Evolutionary conservation across 2,113 vertebrate species (phyloP).

Genomic region (Sclerurus mexicanus): DNA sequence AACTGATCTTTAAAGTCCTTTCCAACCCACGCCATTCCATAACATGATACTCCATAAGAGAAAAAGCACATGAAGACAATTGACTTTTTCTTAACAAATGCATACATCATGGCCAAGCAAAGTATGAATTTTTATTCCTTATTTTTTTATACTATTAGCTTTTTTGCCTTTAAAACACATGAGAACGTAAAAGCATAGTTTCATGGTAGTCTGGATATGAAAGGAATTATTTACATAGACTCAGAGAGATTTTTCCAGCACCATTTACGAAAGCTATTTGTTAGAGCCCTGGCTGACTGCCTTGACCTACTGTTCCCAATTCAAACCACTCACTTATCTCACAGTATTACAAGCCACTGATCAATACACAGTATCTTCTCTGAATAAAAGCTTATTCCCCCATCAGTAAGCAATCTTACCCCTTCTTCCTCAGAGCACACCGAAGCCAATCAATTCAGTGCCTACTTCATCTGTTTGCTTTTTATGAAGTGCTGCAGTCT

Average conservation of each 20-base stretch:
- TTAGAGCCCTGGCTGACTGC: background rate
- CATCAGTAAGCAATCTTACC: background rate
- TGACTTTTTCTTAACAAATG: background rate
- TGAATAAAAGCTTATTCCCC: background rate
- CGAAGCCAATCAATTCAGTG: background rate
- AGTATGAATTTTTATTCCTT: background rate
- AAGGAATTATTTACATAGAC: background rate
- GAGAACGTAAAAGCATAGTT: background rate
- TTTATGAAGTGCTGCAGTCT: background rate
- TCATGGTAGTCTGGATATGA: background rate
- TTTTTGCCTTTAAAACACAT: background rate
- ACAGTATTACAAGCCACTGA: background rate
- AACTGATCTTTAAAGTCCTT: background rate
- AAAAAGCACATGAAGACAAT: background rate
- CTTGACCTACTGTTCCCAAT: background rate
- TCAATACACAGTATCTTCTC: background rate
- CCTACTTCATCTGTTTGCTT: background rate
- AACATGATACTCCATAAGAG: background rate
- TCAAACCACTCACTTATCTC: background rate
- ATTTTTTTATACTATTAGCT: background rate
- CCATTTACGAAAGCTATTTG: background rate
- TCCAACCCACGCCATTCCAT: background rate
- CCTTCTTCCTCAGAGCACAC: no score
- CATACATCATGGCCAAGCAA: background rate
- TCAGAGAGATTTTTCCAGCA: background rate